phyloP scores from a whole-genome alignment of 2,797 vertebrate genomes.

The Kryptolebias ocellatus region DNA sequence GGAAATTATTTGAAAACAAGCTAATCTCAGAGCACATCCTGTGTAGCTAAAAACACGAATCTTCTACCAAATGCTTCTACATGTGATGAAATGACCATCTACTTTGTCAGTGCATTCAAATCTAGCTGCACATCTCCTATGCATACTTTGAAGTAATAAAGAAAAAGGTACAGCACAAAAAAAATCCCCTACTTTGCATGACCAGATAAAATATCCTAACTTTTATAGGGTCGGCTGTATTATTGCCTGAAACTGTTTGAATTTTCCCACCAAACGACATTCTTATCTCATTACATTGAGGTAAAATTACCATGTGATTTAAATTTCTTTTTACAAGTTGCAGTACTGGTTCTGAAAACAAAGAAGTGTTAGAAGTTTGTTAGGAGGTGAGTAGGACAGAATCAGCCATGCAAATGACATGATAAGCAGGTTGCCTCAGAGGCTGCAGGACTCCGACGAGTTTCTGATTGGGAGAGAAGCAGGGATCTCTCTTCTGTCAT shows the following conservation, averaged over 20 bases:
- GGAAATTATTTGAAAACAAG: neutral
- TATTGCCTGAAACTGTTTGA: no score
- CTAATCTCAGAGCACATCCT: neutral
- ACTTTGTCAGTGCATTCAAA: no score
- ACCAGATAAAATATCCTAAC: neutral
- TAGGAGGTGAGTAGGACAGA: neutral
- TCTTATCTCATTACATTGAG: neutral
- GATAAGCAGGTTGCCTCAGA: neutral
- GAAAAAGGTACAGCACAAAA: neutral
- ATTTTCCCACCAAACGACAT: neutral
- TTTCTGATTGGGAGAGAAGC: no score
- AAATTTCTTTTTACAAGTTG: neutral
- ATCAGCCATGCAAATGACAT: neutral
- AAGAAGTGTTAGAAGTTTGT: neutral
- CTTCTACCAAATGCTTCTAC: neutral
- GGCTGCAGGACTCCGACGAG: neutral
- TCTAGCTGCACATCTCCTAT: no score
- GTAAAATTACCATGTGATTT: neutral
- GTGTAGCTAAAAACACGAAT: neutral
- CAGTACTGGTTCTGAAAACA: slow-evolving; percentile 26
- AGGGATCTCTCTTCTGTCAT: no score
- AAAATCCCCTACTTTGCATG: neutral
- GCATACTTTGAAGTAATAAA: no score
- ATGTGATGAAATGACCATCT: neutral
- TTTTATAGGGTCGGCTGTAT: no score